Base-by-base conservation (phyloP, 1,140 invertebrate species). In the Drosophila asahinai region DNA sequence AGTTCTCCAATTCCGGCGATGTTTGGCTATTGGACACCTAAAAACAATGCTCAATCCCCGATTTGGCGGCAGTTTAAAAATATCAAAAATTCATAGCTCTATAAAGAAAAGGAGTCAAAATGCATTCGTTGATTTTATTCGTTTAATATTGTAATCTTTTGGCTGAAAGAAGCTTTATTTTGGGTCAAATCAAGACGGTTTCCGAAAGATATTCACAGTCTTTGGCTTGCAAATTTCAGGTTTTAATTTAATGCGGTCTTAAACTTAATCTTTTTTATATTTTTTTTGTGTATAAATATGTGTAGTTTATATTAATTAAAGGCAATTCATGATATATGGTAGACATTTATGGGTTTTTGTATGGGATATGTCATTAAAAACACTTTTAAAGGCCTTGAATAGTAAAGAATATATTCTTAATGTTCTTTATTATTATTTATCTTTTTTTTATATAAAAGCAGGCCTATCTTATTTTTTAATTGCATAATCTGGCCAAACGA, bases 181-280 rank as follows among this genome's bases (percentile, higher is more conserved):
- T 43, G 36, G 55, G 55, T 43, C 55, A 43, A 58, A n/a, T 25
- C 55, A 43, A 58, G 22, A 43, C 55, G 22, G 55, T 58, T 58
- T 25, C 55, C 15, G 22, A n/a, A 4, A 12, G 9, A 42, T n/a
- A 40, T 40, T 36, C 33, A 57, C 33, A 9, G 36, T 15, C 36
- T 58, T 58, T 55, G 12, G 9, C 6, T 49, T 2, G n/a, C 40
- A 42, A 42, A 42, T 42, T n/a, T 15, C 15, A 11, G 14, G n/a
- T 8, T 54, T 38, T 12, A 38, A 38, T 6, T 38, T 4, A 38
- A 38, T 0, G 36, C 4, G 3, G 2, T 12, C 36, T 54, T 33
- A 54, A 55, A 2, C n/a, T 12, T 14, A 36, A 54, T 19, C 30
- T 36, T 36, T 19, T 36, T 36, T 36, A 3, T 11, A 3, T 36